Base-by-base conservation (phyloP, 2,113 vertebrate genomes). In the Ursus arctos region DNA sequence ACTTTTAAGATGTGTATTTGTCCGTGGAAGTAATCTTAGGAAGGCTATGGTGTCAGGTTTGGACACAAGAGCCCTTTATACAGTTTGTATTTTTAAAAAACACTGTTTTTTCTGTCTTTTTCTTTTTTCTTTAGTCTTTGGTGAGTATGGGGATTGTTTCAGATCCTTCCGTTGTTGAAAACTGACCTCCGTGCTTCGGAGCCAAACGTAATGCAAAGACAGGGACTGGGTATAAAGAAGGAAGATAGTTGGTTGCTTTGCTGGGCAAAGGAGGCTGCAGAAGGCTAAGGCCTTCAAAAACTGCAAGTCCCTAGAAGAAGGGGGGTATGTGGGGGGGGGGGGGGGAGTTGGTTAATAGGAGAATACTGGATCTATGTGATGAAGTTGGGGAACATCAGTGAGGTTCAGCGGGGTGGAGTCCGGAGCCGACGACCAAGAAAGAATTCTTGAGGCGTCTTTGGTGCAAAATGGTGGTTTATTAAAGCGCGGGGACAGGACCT, bases 281-380 rank as follows among this genome's bases (percentile, higher is more conserved):
- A 28, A 49, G 14, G 14, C 74, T 49, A 31, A 31, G 43, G 43
- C 43, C 22, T 74, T 74, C 36, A 22, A 74, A 47, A 43, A 47
- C 22, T 47, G 72, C 22, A 74, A 43, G 40, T 1, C 40, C 14
- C 43, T 26, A 7, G 72, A 74, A 7, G 43, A 16, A 76, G 26
- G 26, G 43, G 26, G 1, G 3, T 22, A 22, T 0, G 12, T 11
- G 7, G 63, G 26, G 4, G 26, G 7, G 63, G 26, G 4, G 26
- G 4, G 8, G 43, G 43, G 43, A 43, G 43, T 43, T 43, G 43
- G 7, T 28, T 49, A 16, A 43, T 16, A 76, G 74, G 74, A 43
- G 18, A 47, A 76, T 49, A 76, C 3, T 49, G 26, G 26, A 76
- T 76, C 74, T 49, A 31, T 43, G 6, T 43, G 43, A 43, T 43